Evolutionary conservation across 2,113 vertebrate genomes (phyloP), one percentile per base, ranked within the genome.

Genomic region (Cyprinodon variegatus): DNA sequence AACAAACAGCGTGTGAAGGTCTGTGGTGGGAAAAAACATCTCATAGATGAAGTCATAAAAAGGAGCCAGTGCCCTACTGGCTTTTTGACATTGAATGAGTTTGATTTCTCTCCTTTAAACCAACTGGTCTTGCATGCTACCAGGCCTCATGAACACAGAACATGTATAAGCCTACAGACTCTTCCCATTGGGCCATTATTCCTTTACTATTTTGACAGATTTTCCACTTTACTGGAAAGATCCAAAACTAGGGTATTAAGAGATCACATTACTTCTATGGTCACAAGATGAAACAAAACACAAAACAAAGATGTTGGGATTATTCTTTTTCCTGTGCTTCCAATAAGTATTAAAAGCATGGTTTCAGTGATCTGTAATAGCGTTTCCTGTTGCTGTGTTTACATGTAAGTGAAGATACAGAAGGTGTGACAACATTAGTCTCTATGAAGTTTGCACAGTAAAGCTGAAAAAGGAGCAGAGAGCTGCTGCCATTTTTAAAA

Each of bases 31-130:
- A 78, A 86, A 57, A 84, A 89, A 89, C 77, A 70, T 89, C 90
- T 88, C 74, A 77, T 76, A 73, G 85, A 92, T 92, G 83, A 90
- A 90, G 86, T 91, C 91, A 91, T 88, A 84, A 92, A 89, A 86
- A 90, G 77, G 85, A 71, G 76, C 66, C 77, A 68, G 60, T 20
- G 83, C 84, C 65, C 64, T 39, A 29, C 53, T 75, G 72, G 86
- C 80, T 85, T 69, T 86, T 86, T 88, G 81, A 89, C 60, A 61
- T 66, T 86, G 77, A 86, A 83, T 72, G 81, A 86, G 81, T 89
- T 81, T 89, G 89, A 93, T 89, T 78, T 72, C 72, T 43, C 29
- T 65, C 65, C 70, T 83, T 45, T 37, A 77, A 88, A 91, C 87
- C 70, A 73, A 86, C 82, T 71, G 78, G 79, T 83, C 80, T 83